Evolutionary conservation across 2,797 vertebrate species (phyloP).

Genomic region (Crenuchus spilurus): DNA sequence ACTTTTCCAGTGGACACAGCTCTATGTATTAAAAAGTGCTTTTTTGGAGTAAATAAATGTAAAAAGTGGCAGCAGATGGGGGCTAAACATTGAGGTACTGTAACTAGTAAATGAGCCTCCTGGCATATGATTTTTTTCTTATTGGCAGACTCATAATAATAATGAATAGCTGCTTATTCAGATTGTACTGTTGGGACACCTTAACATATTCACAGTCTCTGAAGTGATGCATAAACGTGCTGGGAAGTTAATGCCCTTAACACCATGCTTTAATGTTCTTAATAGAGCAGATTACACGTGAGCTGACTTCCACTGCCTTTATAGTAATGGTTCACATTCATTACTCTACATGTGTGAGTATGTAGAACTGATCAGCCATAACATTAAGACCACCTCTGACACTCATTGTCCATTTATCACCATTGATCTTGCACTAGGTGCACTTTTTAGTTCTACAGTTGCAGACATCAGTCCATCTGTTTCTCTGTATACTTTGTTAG

Average conservation of each 20-base stretch:
- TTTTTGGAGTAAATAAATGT: not conserved
- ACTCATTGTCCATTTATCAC: too few relatives aligned
- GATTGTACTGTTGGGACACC: conserved; percentile 29
- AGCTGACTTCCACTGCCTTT: not conserved
- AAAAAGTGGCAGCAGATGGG: not conserved
- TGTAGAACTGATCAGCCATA: too few relatives aligned
- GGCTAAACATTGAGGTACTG: not conserved
- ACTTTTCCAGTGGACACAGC: not conserved
- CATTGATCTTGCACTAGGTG: too few relatives aligned
- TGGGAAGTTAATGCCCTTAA: not conserved
- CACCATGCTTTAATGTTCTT: not conserved
- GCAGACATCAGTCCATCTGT: too few relatives aligned
- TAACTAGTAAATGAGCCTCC: not conserved
- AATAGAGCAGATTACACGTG: not conserved
- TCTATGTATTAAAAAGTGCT: not conserved
- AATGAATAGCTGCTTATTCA: conserved; percentile 51
- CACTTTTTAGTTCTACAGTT: too few relatives aligned
- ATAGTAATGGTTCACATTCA: too few relatives aligned
- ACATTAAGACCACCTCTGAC: too few relatives aligned
- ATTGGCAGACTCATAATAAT: conserved; percentile 31
- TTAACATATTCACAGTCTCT: conserved; percentile 44
- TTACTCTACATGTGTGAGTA: too few relatives aligned
- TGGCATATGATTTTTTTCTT: too few relatives aligned
- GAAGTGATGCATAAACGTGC: not conserved
- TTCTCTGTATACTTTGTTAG: too few relatives aligned